Percentiles rank a stretch among this genome's conserved stretches.
phyloP scores from a whole-genome alignment of 2,888 invertebrate genomes.

The Hyposoter dolosus region DNA sequence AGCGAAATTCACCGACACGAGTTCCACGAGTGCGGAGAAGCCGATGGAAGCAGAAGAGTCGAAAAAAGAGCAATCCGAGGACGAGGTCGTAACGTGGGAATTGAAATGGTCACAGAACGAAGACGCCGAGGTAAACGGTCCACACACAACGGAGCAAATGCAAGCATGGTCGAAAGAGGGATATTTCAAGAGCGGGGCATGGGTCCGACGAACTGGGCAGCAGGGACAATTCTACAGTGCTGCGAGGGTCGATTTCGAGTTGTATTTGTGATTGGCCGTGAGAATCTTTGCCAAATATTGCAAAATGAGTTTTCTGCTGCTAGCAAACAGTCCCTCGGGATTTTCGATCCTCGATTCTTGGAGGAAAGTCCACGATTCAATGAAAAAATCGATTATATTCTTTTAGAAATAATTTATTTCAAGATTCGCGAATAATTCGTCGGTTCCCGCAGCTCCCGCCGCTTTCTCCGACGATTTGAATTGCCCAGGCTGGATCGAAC shows the following conservation, averaged over 20 bases:
- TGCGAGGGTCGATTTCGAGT: constrained; percentile 96
- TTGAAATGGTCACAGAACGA: constrained; percentile 94
- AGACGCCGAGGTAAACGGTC: constrained; percentile 92
- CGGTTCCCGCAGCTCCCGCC: not conserved
- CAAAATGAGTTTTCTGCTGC: not conserved
- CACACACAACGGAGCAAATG: constrained; percentile 95
- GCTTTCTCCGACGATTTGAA: constrained; percentile 30
- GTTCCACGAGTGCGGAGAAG: constrained; percentile 64
- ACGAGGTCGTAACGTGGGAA: constrained; percentile 91
- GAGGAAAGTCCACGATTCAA: constrained; percentile 7
- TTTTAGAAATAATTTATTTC: constrained; percentile 44
- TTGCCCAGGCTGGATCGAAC: constrained; percentile 12
- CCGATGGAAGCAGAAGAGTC: constrained; percentile 70
- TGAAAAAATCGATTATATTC: constrained; percentile 22
- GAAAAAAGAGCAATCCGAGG: constrained; percentile 76
- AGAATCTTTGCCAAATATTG: not conserved
- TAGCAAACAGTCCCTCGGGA: not conserved
- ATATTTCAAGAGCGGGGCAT: constrained; percentile 93
- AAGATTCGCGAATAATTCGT: constrained; percentile 28
- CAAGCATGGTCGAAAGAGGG: constrained; percentile 94
- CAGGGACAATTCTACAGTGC: constrained; percentile 93
- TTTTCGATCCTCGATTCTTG: not conserved
- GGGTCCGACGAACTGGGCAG: constrained; percentile 92
- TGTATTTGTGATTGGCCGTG: constrained; percentile 89
- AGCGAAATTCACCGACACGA: constrained; percentile 83